Evolutionary conservation across 2,888 invertebrate species (phyloP), one percentile per base, ranked within the genome.

Genomic region (Tipula confusa): DNA sequence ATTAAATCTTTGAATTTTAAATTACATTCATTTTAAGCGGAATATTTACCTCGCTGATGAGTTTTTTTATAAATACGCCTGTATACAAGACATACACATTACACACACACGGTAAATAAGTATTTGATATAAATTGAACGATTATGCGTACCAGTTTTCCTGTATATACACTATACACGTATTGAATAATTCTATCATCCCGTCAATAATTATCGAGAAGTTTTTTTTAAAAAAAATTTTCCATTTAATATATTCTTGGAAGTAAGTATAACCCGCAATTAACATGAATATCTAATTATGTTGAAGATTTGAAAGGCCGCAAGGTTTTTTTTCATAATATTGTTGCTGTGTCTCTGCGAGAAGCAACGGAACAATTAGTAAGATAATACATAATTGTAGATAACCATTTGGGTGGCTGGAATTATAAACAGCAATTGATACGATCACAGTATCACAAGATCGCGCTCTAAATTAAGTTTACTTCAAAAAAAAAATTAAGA

Each of bases 261-360:
- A 64, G 64, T 64, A 64, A 64, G 64, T 64, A 64, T 64, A 64
- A 64, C 64, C 64, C 64, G 64, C 64, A 64, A 64, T 64, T 64
- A 64, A 64, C 64, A 64, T 64, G 64, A 64, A 64, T 64, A 64
- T 64, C 64, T 64, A 64, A 64, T 64, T 64, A 64, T 64, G 64
- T 64, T 24, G 24, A 64, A 64, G 64, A 64, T 64, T 64, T 64
- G 24, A 64, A 64, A 64, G 64, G 64, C 64, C 64, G 64, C 24
- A 64, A 64, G 64, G 64, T 64, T 64, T 64, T 64, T 48, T 48
- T 64, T 24, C 18, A 64, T 64, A 64, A 9, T n/a, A n/a, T 24
- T 64, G 64, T 24, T 64, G 18, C 9, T 64, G 64, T 24, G 64
- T 64, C 64, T 24, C 24, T 24, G 11, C 18, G 24, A 64, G 64